Evolutionary conservation across 2,113 vertebrate genomes (phyloP), one percentile per base, ranked within the genome.

Genomic region (Nematolebias whitei): DNA sequence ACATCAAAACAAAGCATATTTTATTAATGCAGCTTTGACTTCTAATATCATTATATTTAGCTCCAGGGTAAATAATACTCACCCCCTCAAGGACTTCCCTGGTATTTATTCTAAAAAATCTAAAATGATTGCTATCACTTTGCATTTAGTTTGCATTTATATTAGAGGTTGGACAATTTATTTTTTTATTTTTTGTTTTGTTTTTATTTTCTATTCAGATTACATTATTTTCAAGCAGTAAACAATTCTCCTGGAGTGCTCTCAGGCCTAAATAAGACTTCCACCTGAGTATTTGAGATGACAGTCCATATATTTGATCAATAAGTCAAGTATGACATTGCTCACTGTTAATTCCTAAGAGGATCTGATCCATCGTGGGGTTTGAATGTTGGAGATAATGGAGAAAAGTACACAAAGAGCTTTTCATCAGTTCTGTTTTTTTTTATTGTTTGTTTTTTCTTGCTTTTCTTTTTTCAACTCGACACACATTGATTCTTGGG

Each of bases 11-110:
- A 83, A 39, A 55, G 19, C 76, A 78, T 87, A 41, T 84, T 86
- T 88, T 85, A 90, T 87, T 88, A 75, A 85, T 81, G 82, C 73
- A 43, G 82, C 68, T 75, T 57, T 20, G 2, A 48, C 66, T 76
- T 54, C 39, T 67, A 83, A 85, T 73, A 69, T 69, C 69, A 68
- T 58, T 84, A 76, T 86, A 67, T 66, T 67, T 76, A 48, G 71
- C 84, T 84, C 39, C 51, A 43, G 47, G 87, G 70, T 60, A 82
- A 81, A 81, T 79, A 71, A 74, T 76, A 40, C 40, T 20, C 56
- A 23, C 20, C 19, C 32, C 60, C 58, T 77, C 68, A 72, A 76
- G 77, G 76, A 68, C 73, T 69, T 72, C 51, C 44, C 44, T 58
- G 51, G 57, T 47, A 43, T 63, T 65, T n/a, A 47, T 60, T 48